Evolutionary conservation across 2,113 vertebrate genomes (phyloP).

Genomic region (Nerophis lumbriciformis): DNA sequence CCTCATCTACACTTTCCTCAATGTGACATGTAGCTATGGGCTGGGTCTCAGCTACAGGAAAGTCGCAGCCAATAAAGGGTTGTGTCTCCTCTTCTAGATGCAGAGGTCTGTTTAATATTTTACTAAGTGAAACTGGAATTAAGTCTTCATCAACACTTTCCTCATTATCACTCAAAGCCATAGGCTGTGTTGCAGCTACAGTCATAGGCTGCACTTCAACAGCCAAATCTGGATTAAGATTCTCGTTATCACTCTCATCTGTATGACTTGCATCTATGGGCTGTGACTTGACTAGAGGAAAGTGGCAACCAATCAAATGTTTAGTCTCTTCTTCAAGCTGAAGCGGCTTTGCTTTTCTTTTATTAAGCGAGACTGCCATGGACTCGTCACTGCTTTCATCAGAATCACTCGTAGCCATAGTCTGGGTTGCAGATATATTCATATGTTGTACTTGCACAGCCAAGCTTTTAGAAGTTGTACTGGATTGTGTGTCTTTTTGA

Average conservation of each 20-base stretch:
- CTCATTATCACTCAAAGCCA: background rate
- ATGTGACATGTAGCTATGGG: slow-evolving; percentile 1
- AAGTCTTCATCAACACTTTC: background rate
- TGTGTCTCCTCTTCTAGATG: slow-evolving; percentile 18
- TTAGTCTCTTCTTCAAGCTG: slow-evolving; percentile 18
- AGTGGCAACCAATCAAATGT: background rate
- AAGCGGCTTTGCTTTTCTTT: slow-evolving; percentile 1
- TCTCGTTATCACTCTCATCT: background rate
- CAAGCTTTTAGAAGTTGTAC: background rate
- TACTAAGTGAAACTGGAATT: background rate
- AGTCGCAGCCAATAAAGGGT: background rate
- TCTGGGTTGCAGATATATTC: slow-evolving; percentile 17
- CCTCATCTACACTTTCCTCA: slow-evolving; percentile 11
- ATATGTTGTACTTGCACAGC: slow-evolving; percentile 7
- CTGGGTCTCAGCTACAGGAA: slow-evolving; percentile 19
- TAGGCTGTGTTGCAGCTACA: slow-evolving; percentile 18
- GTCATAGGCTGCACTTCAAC: background rate
- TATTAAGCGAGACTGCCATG: background rate
- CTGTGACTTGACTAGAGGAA: slow-evolving; percentile 18
- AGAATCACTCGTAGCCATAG: slow-evolving; percentile 1
- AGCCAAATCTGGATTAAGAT: background rate
- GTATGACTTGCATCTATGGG: slow-evolving; percentile 1
- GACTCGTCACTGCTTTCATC: background rate
- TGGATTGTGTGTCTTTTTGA: background rate
- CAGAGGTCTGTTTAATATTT: slow-evolving; percentile 15